Evolutionary conservation across 2,797 vertebrate genomes (phyloP), one percentile per base, ranked within the genome.

Genomic region (Melanotaenia maccullochi): DNA sequence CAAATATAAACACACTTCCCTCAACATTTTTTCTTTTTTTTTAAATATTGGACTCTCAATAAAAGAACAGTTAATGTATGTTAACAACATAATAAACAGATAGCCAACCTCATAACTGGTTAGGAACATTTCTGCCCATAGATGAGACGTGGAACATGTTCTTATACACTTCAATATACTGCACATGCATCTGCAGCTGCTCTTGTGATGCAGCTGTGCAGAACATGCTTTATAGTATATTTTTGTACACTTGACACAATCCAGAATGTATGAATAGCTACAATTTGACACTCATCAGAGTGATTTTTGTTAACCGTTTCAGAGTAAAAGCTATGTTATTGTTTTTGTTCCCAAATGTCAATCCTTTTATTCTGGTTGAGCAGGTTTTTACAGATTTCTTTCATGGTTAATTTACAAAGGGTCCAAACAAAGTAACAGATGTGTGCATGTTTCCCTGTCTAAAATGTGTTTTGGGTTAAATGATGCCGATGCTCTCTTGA

Each of bases 341-440:
- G 28, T 32, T 65, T 80, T 61, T 60, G 2, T 60, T 80, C 24
- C 60, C 47, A 87, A 89, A 90, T 80, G 71, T 71, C 78, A 88
- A 47, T 84, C 61, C 4, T 67, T 71, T 84, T 60, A 85, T 72
- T 81, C 60, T 66, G 68, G 61, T 76, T 73, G 56, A 85, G 14
- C 14, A 68, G 5, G 59, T 68, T 67, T 74, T 16, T 28, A 83
- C 7, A 3, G 33, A 32, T 47, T 49, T 24, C 8, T 65, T 80
- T 90, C 76, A 90, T 73, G 78, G 70, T 78, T 72, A 71, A 71
- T 89, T 91, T 70, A 49, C 68, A 79, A 68, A 62, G 2, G 75
- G 80, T 72, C 59, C 13, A 69, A 81, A 79, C 56, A 87, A 80
- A 80, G 42, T 16, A 68, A 71, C 32, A 67, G 22, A 70, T 69